phyloP scores from a whole-genome alignment of 2,113 vertebrate species.

The Myrmecobius fasciatus region DNA sequence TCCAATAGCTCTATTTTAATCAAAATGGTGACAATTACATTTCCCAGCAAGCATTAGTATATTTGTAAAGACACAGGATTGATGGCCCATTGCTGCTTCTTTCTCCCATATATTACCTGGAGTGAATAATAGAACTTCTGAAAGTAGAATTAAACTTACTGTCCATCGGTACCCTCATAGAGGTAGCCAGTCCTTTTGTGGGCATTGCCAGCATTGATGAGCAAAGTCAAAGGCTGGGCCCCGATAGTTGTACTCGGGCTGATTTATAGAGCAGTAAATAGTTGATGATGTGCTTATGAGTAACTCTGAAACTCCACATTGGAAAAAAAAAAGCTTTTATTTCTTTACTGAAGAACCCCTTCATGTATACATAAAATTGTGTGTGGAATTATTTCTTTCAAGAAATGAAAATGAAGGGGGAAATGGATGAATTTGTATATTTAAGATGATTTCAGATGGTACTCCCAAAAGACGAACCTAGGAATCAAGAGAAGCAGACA shows the following conservation, averaged over 20 bases:
- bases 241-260: not conserved
- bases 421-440: conserved; percentile 51
- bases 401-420: conserved; percentile 21
- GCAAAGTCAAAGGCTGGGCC: not conserved
- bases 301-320: not conserved
- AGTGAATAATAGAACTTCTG: not conserved
- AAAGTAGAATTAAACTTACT: not conserved
- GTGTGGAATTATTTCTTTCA: conserved; percentile 38
- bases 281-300: not conserved
- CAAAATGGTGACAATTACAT: conserved; percentile 29
- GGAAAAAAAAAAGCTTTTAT: not conserved
- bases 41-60: conserved; percentile 9
- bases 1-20: conserved; percentile 30
- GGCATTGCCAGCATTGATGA: not conserved
- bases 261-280: conserved; percentile 1
- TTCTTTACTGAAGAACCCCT: not conserved
- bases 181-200: not conserved
- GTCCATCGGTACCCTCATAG: not conserved
- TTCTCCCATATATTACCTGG: not conserved
- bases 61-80: conserved; percentile 31
- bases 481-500: not conserved
- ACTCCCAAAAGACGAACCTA: not conserved
- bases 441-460: conserved; percentile 61
- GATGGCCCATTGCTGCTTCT: not conserved
- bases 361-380: not conserved